Conservation (phyloP, 2,113 vertebrate genomes). For the Callocephalon fimbriatum region DNA sequence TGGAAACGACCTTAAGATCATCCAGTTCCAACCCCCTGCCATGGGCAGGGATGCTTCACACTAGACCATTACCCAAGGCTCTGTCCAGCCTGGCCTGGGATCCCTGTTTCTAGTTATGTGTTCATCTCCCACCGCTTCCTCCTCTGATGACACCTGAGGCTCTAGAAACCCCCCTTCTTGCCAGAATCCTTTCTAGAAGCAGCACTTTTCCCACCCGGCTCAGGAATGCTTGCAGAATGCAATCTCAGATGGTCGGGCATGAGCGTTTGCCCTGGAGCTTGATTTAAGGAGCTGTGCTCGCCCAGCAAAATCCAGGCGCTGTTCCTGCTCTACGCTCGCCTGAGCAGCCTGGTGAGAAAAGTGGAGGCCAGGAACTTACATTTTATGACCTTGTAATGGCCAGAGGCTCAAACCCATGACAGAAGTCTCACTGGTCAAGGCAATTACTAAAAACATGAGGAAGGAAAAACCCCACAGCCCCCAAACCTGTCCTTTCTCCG, state of each 20-base stretch:
- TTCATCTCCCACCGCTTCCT: neutral
- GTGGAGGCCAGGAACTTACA: neutral
- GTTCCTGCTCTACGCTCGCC: neutral
- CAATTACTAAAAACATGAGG: neutral
- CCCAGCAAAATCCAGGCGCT: neutral
- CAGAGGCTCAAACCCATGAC: neutral
- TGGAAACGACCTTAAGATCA: neutral
- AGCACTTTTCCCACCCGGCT: neutral
- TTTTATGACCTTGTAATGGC: neutral
- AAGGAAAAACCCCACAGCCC: neutral
- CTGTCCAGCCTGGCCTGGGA: neutral
- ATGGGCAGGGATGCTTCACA: neutral
- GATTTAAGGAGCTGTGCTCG: neutral
- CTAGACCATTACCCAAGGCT: neutral
- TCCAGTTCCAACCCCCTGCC: neutral
- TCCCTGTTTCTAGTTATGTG: neutral
- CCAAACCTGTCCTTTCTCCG: neutral
- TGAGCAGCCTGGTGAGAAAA: neutral
- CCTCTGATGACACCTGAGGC: neutral
- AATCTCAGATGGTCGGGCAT: accelerated
- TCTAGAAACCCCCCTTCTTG: neutral
- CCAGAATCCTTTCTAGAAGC: neutral
- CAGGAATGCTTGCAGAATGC: neutral
- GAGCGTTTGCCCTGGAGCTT: neutral
- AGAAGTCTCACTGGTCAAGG: neutral